phyloP scores from a whole-genome alignment of 2,113 vertebrate genomes.

The Prunella fulvescens region DNA sequence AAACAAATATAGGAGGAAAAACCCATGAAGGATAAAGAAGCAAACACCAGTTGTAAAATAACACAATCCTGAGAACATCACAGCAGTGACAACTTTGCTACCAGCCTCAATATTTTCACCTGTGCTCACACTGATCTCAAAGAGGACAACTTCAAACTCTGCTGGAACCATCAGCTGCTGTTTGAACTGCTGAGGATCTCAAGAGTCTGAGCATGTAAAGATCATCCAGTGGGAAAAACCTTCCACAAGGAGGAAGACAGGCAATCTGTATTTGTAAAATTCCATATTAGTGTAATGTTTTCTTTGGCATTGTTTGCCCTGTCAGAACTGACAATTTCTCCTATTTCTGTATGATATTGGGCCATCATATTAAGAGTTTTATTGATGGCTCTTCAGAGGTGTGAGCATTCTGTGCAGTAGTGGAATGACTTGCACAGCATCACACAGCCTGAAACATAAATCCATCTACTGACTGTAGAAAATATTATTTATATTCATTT shows the following conservation, averaged over 20 bases:
- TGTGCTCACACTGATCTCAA: neutral
- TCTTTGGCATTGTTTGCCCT: neutral
- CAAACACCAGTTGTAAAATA: neutral
- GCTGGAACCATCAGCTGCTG: neutral
- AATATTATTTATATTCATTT: neutral
- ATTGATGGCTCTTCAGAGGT: neutral
- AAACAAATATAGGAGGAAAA: neutral
- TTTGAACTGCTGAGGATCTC: neutral
- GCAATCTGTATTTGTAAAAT: neutral
- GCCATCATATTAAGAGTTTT: neutral
- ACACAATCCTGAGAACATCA: neutral
- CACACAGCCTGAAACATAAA: neutral
- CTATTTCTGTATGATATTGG: neutral
- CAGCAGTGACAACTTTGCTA: neutral
- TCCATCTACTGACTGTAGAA: neutral
- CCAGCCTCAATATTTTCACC: neutral
- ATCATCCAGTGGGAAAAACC: neutral
- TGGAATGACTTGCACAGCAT: neutral
- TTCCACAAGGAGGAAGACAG: fast-evolving
- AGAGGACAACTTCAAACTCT: neutral
- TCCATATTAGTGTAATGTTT: fast-evolving
- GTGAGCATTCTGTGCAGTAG: neutral
- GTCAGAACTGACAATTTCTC: neutral
- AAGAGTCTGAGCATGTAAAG: neutral
- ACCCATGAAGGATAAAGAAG: neutral